Conservation (phyloP, 2,113 vertebrate genomes). For the Istiophorus platypterus region DNA sequence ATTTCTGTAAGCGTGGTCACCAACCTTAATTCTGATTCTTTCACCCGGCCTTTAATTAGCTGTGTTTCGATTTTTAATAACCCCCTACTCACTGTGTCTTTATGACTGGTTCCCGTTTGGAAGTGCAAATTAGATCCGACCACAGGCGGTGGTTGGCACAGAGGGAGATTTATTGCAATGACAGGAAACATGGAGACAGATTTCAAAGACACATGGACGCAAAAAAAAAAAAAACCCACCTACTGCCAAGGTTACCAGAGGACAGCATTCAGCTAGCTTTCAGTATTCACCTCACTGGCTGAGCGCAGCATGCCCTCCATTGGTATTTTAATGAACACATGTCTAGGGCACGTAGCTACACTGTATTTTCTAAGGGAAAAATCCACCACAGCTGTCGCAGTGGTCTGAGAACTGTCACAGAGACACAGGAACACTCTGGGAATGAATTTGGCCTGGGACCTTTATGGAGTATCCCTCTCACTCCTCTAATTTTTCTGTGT, state of each 20-base stretch:
- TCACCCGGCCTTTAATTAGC: conserved; percentile 67
- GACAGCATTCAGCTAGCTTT: conserved; percentile 4
- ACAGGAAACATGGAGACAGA: conserved; percentile 25
- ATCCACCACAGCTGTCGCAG: not conserved
- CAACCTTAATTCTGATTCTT: conserved; percentile 44
- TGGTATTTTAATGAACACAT: conserved; percentile 23
- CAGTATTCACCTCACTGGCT: conserved; percentile 29
- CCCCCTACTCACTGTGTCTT: conserved; percentile 35
- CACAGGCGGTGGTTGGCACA: conserved; percentile 41
- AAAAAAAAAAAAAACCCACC: conserved; percentile 8
- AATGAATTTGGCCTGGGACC: not conserved
- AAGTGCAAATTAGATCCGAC: conserved; percentile 58
- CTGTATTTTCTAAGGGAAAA: not conserved
- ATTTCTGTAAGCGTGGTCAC: conserved; percentile 1
- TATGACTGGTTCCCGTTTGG: conserved; percentile 54
- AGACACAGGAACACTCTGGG: not conserved
- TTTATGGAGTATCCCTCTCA: not conserved
- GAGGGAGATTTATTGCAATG: conserved; percentile 39
- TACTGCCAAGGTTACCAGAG: conserved; percentile 3
- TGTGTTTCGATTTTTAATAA: conserved; percentile 72
- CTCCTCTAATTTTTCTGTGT: not conserved
- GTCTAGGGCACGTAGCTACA: not conserved
- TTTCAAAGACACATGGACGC: conserved; percentile 37
- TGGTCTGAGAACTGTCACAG: not conserved
- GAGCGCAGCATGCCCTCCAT: not conserved